Evolutionary conservation across 2,113 vertebrate species (phyloP), one percentile per base, ranked within the genome.

Genomic region (Dascyllus trimaculatus): DNA sequence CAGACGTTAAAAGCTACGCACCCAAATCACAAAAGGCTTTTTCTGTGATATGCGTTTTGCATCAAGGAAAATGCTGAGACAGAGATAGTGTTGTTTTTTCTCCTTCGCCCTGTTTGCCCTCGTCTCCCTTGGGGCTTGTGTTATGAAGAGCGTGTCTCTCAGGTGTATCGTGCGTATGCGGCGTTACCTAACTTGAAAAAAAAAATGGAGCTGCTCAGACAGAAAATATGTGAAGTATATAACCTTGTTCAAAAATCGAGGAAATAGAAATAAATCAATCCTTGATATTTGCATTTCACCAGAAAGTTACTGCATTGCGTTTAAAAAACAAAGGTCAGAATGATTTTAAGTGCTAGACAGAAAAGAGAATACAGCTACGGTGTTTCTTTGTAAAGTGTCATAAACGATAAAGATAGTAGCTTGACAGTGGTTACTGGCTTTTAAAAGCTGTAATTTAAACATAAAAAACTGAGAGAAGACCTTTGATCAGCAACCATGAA

Each of bases 31-130:
- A 49, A 75, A 78, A 66, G 68, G 38, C 11, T 75, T 80, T 80
- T 82, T 60, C 73, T 79, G 71, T 81, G 56, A 75, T 88, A 68
- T 46, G 10, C 22, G 3, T 71, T 85, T 85, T 73, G 46, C 66
- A 83, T 87, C 78, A 82, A 88, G 77, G 69, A 52, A 71, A 83
- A 59, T 29, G 75, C 75, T 59, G 79, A 89, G 56, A n/a, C 38
- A 18, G 61, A 83, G 18, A 54, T 35, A 14, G 3, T 56, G 56
- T 48, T 56, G 84, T 22, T 58, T 11, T 21, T 65, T 48, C 11
- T 48, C 7, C 46, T 48, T 48, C 18, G 32, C 46, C 59, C n/a
- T 22, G 35, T 80, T 75, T 73, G 45, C 62, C 54, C 49, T 71
- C 14, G 1, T 71, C 71, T 78, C 32, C 64, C 35, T 29, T 14